A percentile compares a stretch with the other conserved stretches of the same genome.
phyloP scores from a whole-genome alignment of 1,140 invertebrate species.

The Geopemphigus sp. region DNA sequence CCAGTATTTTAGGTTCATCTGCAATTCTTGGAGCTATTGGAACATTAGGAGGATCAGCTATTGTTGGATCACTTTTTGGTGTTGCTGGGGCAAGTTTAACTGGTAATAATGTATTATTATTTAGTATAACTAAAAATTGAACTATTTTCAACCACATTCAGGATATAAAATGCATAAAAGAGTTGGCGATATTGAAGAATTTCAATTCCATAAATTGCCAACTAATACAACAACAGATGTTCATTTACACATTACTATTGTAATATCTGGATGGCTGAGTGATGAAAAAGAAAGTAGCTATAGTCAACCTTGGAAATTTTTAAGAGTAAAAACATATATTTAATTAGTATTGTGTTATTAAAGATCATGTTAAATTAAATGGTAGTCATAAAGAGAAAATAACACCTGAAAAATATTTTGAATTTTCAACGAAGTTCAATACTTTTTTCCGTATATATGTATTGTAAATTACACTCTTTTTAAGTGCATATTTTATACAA shows the following conservation, averaged over 20 bases:
- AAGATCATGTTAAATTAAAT: no score
- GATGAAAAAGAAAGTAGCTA: constrained; percentile 55
- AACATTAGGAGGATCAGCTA: constrained; percentile 63
- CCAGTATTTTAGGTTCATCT: constrained; percentile 60
- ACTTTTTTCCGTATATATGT: no score
- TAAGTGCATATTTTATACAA: not conserved
- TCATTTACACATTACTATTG: constrained; percentile 66
- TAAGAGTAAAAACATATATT: constrained; percentile 15
- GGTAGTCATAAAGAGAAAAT: no score
- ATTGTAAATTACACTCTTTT: not conserved
- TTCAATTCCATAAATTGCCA: constrained; percentile 63
- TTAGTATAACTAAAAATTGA: not conserved
- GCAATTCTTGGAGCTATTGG: constrained; percentile 62
- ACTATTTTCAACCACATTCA: constrained; percentile 52
- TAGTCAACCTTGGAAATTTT: constrained; percentile 13
- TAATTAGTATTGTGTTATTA: not conserved
- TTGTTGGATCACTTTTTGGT: constrained; percentile 69
- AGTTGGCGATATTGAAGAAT: constrained; percentile 71
- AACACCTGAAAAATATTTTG: no score
- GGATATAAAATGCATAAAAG: constrained; percentile 72
- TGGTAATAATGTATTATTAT: constrained; percentile 55
- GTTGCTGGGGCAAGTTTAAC: constrained; percentile 68
- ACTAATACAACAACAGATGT: constrained; percentile 50
- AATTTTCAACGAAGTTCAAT: no score
- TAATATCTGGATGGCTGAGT: constrained; percentile 68